Conservation (phyloP, 2,797 vertebrate species). For the Caiman crocodilus region DNA sequence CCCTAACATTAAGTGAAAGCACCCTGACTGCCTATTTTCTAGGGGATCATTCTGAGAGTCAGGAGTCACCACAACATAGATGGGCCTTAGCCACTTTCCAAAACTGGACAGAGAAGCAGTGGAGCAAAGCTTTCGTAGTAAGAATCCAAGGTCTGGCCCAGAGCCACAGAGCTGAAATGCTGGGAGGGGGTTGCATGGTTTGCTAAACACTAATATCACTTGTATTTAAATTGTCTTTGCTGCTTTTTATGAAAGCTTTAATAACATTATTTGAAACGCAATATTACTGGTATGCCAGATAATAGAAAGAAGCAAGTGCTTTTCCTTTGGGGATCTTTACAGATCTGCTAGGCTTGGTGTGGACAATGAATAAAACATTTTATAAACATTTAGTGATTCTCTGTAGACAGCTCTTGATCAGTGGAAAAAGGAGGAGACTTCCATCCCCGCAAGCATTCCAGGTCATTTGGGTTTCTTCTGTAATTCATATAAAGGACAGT, state of each 20-base stretch:
- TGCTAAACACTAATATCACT: background rate
- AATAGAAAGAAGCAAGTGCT: background rate
- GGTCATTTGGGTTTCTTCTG: background rate
- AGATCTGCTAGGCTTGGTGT: background rate
- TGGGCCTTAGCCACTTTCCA: background rate
- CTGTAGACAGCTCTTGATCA: background rate
- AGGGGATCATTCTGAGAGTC: background rate
- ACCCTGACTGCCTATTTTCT: background rate
- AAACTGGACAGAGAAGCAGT: rapidly evolving
- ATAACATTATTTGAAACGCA: background rate
- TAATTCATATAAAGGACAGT: background rate
- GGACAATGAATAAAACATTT: background rate
- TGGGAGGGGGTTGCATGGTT: background rate
- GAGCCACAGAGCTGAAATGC: background rate
- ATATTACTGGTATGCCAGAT: background rate
- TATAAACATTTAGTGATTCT: background rate
- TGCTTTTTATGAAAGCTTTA: background rate
- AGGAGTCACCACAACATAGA: background rate
- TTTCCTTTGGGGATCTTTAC: background rate
- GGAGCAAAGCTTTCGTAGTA: background rate
- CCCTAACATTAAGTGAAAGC: background rate
- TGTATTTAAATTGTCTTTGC: background rate
- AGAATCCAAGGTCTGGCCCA: background rate
- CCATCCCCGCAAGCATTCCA: background rate
- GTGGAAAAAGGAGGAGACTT: background rate